Evolutionary conservation across 2,888 invertebrate genomes (phyloP), one percentile per base, ranked within the genome.

Genomic region (Machimus rusticus): DNA sequence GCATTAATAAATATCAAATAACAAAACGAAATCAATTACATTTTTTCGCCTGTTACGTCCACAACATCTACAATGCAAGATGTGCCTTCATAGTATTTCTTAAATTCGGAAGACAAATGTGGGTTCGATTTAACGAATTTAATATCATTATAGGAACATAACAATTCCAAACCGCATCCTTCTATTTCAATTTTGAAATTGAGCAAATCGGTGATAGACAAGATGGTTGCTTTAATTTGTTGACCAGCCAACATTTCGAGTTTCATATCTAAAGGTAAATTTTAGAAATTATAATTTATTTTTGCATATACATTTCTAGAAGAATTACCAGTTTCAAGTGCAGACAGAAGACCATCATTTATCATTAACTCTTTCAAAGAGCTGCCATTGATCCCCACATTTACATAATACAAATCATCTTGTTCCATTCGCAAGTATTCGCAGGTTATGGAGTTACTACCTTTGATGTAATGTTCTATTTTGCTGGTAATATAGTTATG

Each of bases 51-150:
- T 88, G 91, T 91, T 82, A 93, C 91, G 89, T 91, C 90, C 81
- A 91, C 90, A 5, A 93, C 90, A 88, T 92, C 92, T 5, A 92
- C 89, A 14, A 91, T 90, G 89, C 90, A 91, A 1, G 90, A 91
- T 89, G 93, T 92, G 76, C 93, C 93, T 79, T 93, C 91, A 86
- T 94, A 94, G 74, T 91, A 91, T 1, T 92, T 90, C 90, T 94
- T 94, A 88, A 95, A 92, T 81, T 94, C 94, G 23, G 90, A 89
- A 16, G 91, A 91, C 88, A 91, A 87, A 46, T 91, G 90, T 82
- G 91, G 90, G 90, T 92, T 92, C 6, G 92, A 91, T 90, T 92
- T 92, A 2, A 91, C 91, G 88, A 91, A 92, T 89, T 92, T 91
- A 31, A 91, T 89, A 89, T 93, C 92, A 87, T 92, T 91, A 88